A percentile compares a stretch with the other conserved stretches of the same genome.
Conservation (phyloP, 2,113 vertebrate species). For the Gallinago media region DNA sequence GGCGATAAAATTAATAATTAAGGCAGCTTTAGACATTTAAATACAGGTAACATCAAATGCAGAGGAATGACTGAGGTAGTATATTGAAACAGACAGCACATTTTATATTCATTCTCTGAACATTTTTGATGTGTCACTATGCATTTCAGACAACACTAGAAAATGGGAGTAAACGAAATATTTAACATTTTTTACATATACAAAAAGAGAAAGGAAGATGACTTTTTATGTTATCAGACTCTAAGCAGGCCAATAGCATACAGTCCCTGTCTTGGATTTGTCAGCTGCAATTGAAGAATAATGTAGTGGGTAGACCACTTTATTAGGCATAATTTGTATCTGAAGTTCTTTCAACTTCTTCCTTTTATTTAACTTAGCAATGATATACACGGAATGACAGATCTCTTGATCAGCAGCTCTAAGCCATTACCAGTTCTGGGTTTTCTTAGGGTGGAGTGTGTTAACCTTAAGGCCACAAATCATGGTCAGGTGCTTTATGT, state of each 20-base stretch:
- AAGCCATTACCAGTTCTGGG: neutral
- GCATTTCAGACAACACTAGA: constrained; percentile 34
- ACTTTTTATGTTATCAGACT: neutral
- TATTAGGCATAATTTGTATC: neutral
- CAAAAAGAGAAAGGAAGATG: neutral
- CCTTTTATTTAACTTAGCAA: neutral
- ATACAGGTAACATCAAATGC: neutral
- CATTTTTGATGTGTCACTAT: constrained; percentile 60
- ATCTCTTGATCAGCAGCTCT: neutral
- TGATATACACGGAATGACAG: neutral
- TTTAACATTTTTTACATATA: constrained; percentile 22
- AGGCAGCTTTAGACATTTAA: constrained; percentile 1
- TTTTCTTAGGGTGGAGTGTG: neutral
- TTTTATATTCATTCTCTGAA: constrained; percentile 43
- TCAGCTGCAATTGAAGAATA: neutral
- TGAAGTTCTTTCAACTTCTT: neutral
- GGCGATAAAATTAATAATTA: neutral
- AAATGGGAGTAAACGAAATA: constrained; percentile 46
- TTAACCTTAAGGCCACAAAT: neutral
- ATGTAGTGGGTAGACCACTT: neutral
- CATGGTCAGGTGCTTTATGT: neutral
- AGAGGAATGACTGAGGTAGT: neutral
- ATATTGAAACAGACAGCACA: constrained; percentile 57
- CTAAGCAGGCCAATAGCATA: neutral
- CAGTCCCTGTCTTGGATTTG: neutral